A percentile compares a stretch with the other conserved stretches of the same genome.
Evolutionary conservation across 2,113 vertebrate species (phyloP).

Genomic region (Accipiter cooperii): DNA sequence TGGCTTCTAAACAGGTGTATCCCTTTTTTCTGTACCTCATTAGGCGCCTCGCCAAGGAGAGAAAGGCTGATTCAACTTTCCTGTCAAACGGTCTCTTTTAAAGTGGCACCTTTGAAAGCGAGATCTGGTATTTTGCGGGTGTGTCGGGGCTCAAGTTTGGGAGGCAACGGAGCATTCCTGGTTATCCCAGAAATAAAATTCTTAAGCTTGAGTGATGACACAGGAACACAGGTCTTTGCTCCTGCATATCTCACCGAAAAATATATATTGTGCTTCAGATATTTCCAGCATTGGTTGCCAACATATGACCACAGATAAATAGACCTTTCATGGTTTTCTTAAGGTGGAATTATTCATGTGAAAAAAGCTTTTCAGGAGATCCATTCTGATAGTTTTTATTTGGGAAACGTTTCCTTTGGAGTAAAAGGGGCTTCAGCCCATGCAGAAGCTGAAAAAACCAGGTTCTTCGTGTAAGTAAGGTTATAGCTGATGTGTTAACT

Average conservation of each 20-base stretch:
- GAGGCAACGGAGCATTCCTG: neutral
- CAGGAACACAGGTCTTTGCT: neutral
- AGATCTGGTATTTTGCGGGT: neutral
- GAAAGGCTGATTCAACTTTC: conserved; percentile 38
- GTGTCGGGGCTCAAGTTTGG: neutral
- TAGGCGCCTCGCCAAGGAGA: conserved; percentile 28
- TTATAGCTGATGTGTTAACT: neutral
- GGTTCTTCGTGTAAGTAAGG: neutral
- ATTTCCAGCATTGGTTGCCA: neutral
- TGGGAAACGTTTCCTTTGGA: neutral
- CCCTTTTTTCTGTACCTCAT: conserved; percentile 27
- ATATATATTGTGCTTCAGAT: neutral
- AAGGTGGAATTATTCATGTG: neutral
- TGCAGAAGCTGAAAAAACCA: neutral
- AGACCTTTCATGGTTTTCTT: neutral
- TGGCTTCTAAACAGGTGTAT: conserved; percentile 41
- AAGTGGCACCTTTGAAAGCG: conserved; percentile 18
- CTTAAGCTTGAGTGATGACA: neutral
- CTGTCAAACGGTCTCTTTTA: neutral
- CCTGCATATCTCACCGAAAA: neutral
- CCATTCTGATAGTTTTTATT: neutral
- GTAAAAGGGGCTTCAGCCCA: neutral
- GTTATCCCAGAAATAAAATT: neutral
- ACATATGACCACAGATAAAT: neutral
- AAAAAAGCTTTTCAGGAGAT: neutral